Evolutionary conservation across 2,888 invertebrate genomes (phyloP).

Genomic region (Acrobasis repandana): DNA sequence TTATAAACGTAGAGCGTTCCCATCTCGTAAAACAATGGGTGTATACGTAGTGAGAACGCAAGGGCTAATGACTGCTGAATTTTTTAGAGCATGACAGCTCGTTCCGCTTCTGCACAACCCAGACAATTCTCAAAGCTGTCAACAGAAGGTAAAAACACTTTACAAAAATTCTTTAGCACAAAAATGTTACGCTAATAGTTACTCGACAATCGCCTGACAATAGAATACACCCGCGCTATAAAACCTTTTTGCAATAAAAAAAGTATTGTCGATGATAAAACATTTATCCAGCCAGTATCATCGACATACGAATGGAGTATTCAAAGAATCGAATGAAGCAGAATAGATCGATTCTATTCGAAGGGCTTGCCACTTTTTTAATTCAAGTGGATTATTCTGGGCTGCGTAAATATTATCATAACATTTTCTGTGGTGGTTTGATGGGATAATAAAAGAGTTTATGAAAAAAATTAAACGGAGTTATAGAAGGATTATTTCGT

Average conservation of each 20-base stretch:
- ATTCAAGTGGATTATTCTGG: conserved; percentile 16
- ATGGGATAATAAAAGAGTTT: conserved; percentile 1
- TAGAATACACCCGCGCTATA: conserved; percentile 34
- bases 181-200: conserved; percentile 9
- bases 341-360: conserved; percentile 42
- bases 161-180: conserved; percentile 2
- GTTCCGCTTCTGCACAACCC: conserved; percentile 23
- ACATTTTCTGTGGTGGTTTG: conserved; percentile 13
- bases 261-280: conserved; percentile 29
- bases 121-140: conserved; percentile 1
- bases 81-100: conserved; percentile 48
- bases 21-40: conserved; percentile 39
- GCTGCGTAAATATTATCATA: conserved; percentile 16
- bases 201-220: conserved; percentile 22
- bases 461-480: background rate
- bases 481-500: background rate
- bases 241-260: conserved; percentile 30
- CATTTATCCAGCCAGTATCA: conserved; percentile 32
- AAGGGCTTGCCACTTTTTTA: conserved; percentile 38
- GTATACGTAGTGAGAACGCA: conserved; percentile 42
- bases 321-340: conserved; percentile 40
- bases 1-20: conserved; percentile 34
- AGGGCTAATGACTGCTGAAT: conserved; percentile 67
- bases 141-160: conserved; percentile 5
- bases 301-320: conserved; percentile 19